Conservation (phyloP, 1,140 invertebrate species). For the Drosophila ogumai region DNA sequence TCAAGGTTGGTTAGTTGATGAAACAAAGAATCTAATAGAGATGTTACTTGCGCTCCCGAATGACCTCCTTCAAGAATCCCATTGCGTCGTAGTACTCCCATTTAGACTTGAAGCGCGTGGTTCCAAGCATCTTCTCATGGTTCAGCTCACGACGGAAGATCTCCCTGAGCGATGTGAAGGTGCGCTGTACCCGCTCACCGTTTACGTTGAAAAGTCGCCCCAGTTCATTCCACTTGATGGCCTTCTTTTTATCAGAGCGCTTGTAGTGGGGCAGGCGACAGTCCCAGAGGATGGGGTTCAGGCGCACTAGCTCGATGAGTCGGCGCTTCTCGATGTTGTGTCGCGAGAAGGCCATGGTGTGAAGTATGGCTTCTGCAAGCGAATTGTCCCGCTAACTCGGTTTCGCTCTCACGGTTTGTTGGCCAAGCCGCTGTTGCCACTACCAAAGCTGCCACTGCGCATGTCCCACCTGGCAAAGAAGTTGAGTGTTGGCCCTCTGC, state of each 20-base stretch:
- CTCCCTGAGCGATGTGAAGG: constrained; percentile 78
- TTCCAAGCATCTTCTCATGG: constrained; percentile 80
- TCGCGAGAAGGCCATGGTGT: constrained; percentile 75
- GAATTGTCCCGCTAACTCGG: neutral
- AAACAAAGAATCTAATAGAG: neutral
- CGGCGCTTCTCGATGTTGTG: constrained; percentile 83
- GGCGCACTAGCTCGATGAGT: constrained; percentile 81
- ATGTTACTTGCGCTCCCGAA: constrained; percentile 75
- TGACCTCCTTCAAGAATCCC: constrained; percentile 81
- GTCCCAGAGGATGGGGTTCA: constrained; percentile 80
- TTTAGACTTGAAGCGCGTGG: constrained; percentile 73
- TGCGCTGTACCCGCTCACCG: constrained; percentile 80
- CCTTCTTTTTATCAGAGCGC: constrained; percentile 80
- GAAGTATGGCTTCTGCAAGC: neutral
- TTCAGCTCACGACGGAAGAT: constrained; percentile 82
- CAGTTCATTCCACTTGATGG: constrained; percentile 81
- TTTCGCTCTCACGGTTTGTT: constrained; percentile 34
- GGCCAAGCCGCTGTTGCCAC: constrained; percentile 34
- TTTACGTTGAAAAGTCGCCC: constrained; percentile 79
- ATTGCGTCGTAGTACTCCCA: constrained; percentile 84
- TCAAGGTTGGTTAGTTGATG: neutral
- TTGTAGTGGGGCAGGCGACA: constrained; percentile 82
- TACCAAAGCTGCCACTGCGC: constrained; percentile 74
- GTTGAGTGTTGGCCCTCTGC: constrained; percentile 28
- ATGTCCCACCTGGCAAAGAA: constrained; percentile 41